phyloP scores from a whole-genome alignment of 2,113 vertebrate genomes.

The Glareola pratincola region DNA sequence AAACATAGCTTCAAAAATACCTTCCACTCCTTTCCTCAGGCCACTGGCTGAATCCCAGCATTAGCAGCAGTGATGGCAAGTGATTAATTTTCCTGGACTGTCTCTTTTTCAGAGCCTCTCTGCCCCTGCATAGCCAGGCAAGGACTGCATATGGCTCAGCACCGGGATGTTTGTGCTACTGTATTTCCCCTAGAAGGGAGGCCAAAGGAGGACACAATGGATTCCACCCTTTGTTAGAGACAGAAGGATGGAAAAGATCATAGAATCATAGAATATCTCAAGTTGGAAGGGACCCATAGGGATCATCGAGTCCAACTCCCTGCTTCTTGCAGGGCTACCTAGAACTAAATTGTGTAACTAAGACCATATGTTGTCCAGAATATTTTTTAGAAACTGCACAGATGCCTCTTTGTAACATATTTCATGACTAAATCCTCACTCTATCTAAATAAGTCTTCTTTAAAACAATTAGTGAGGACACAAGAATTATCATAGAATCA shows the following conservation, averaged over 20 bases:
- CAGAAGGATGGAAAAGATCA: not conserved
- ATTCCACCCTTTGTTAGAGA: not conserved
- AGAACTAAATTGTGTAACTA: too few species aligned
- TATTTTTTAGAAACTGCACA: too few species aligned
- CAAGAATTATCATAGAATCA: too few species aligned
- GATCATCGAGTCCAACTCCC: too few species aligned
- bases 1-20: not conserved
- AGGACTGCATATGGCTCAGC: not conserved
- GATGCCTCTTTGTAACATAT: too few species aligned
- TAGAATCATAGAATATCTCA: too few species aligned
- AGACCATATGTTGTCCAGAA: too few species aligned
- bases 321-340: too few species aligned
- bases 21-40: not conserved
- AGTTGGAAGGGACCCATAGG: too few species aligned
- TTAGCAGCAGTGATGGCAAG: not conserved
- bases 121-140: not conserved
- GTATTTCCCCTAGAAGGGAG: fast-evolving
- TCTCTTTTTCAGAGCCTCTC: not conserved
- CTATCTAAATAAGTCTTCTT: too few species aligned
- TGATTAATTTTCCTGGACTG: not conserved
- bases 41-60: not conserved
- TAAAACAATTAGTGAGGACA: too few species aligned
- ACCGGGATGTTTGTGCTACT: not conserved
- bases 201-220: not conserved
- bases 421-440: too few species aligned